Evolutionary conservation across 2,888 invertebrate species (phyloP).

Genomic region (Agrochola circellaris): DNA sequence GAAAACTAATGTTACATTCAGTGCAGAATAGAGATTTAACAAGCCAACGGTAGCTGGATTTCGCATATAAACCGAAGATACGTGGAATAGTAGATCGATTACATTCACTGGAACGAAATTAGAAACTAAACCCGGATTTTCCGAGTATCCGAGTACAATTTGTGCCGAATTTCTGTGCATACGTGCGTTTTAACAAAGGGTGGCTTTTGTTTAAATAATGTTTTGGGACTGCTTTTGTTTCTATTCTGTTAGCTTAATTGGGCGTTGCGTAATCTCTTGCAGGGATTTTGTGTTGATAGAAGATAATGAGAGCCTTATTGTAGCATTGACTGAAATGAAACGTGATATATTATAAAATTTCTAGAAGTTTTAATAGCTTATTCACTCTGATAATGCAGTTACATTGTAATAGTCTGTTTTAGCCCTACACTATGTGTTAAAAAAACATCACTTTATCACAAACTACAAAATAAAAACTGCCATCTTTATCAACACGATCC

Average conservation of each 20-base stretch:
- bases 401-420: not conserved
- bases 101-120: slow-evolving; percentile 61
- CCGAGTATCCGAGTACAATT: slow-evolving; percentile 30
- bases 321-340: not conserved
- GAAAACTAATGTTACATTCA: slow-evolving; percentile 57
- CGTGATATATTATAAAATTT: not conserved
- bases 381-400: not conserved
- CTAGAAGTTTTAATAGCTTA: not conserved
- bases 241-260: slow-evolving; percentile 44
- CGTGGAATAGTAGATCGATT: slow-evolving; percentile 57
- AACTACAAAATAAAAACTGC: slow-evolving; percentile 10
- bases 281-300: slow-evolving; percentile 11
- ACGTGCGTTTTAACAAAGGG: slow-evolving; percentile 45
- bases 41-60: slow-evolving; percentile 55
- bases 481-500: slow-evolving; percentile 19
- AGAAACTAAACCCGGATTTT: slow-evolving; percentile 55
- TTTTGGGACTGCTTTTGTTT: slow-evolving; percentile 48
- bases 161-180: slow-evolving; percentile 20
- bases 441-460: not conserved
- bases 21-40: slow-evolving; percentile 58
- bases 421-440: not conserved
- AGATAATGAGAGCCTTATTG: not conserved
- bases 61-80: slow-evolving; percentile 60
- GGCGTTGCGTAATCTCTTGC: slow-evolving; percentile 34
- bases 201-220: slow-evolving; percentile 50